Conservation (phyloP, 92 coral and sea anemone species). For the Actinernus sp. region DNA sequence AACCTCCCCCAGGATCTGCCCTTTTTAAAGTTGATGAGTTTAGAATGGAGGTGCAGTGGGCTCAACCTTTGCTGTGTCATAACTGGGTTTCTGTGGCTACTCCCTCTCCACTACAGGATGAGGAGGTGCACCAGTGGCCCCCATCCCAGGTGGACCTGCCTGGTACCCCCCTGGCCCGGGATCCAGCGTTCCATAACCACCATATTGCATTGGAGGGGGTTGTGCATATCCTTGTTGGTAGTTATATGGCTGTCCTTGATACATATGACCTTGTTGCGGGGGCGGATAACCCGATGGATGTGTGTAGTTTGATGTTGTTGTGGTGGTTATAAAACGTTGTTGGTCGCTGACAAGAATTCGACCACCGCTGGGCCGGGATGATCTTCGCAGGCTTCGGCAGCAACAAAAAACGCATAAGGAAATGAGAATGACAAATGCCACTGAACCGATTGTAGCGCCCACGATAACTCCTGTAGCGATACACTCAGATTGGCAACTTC, state of each 20-base stretch:
- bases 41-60: no score
- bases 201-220: neutral
- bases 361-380: neutral
- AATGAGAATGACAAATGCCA: neutral
- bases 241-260: neutral
- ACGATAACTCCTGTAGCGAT: neutral
- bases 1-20: no score
- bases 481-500: neutral
- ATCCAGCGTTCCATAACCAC: conserved; percentile 2
- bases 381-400: neutral
- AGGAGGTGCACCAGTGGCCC: neutral
- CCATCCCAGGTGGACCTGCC: neutral
- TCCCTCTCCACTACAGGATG: neutral
- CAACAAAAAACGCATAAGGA: neutral
- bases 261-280: neutral
- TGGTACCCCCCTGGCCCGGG: conserved; percentile 7
- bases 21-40: no score
- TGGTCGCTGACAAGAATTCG: neutral
- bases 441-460: neutral
- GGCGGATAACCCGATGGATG: neutral
- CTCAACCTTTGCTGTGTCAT: no score
- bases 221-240: no score
- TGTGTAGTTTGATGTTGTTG: neutral
- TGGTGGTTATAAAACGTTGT: neutral
- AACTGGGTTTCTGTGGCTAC: neutral